Evolutionary conservation across 2,113 vertebrate species (phyloP).

Genomic region (Sprattus sprattus): DNA sequence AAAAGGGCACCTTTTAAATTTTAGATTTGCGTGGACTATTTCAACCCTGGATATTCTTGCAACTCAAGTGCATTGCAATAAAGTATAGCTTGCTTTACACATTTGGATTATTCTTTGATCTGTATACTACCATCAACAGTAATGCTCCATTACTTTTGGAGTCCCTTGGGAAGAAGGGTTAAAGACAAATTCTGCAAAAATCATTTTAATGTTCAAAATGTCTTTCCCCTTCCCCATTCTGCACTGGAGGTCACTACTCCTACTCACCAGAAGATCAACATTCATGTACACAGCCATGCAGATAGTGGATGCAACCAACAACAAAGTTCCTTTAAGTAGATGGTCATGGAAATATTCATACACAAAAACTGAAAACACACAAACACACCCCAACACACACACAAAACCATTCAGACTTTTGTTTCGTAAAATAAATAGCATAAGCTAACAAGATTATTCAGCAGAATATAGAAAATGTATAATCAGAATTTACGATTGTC

Average conservation of each 20-base stretch:
- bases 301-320: not conserved
- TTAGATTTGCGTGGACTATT: too few species aligned
- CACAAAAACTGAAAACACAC: not conserved
- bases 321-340: not conserved
- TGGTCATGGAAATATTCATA: not conserved
- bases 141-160: not conserved
- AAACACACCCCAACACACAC: not conserved
- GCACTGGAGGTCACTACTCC: not conserved
- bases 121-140: not conserved
- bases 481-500: not conserved
- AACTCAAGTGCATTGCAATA: too few species aligned
- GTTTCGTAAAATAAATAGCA: not conserved
- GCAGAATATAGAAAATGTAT: not conserved
- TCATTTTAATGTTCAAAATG: too few species aligned
- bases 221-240: too few species aligned
- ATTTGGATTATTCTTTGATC: not conserved
- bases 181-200: not conserved
- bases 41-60: too few species aligned
- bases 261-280: not conserved
- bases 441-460: not conserved
- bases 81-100: too few species aligned
- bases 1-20: too few species aligned
- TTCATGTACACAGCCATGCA: not conserved
- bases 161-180: not conserved
- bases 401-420: not conserved